These are phyloP conservation scores for Antheraea assamensis DNA, from an alignment of 2,888 invertebrate species.

Conservation along the genomic window DNA sequence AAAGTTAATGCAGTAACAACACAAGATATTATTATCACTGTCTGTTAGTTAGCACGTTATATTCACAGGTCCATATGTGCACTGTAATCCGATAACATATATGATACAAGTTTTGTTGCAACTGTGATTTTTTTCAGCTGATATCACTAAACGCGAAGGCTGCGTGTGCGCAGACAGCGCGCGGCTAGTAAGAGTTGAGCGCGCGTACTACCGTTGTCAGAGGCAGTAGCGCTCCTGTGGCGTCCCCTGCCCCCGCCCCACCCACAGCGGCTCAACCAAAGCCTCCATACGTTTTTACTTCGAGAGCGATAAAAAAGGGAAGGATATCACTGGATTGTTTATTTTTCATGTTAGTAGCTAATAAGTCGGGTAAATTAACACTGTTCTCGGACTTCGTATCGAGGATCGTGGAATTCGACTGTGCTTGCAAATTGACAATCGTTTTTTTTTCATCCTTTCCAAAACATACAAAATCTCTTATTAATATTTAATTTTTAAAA, in stretches of 20 bases:
- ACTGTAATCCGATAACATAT: constrained; percentile 71
- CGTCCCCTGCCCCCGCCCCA: constrained; percentile 48
- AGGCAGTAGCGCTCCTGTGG: constrained; percentile 80
- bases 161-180: constrained; percentile 73
- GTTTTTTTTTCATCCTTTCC: constrained; percentile 19
- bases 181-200: constrained; percentile 73
- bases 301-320: constrained; percentile 76
- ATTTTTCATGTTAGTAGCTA: constrained; percentile 80
- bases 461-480: constrained; percentile 4
- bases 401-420: constrained; percentile 60
- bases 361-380: constrained; percentile 78
- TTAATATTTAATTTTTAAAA: constrained; percentile 9
- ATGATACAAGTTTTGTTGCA: constrained; percentile 43
- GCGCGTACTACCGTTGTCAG: constrained; percentile 75
- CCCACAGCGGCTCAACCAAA: constrained; percentile 46
- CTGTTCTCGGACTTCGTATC: constrained; percentile 59
- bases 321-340: constrained; percentile 76
- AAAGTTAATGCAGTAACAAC: constrained; percentile 26
- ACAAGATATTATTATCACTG: constrained; percentile 13
- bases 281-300: constrained; percentile 74
- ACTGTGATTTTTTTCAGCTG: constrained; percentile 42
- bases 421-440: constrained; percentile 56
- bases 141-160: constrained; percentile 50
- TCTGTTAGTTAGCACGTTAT: constrained; percentile 34
- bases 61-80: constrained; percentile 46